Evolutionary conservation across 2,113 vertebrate genomes (phyloP), one percentile per base, ranked within the genome.

Genomic region (Vidua macroura): DNA sequence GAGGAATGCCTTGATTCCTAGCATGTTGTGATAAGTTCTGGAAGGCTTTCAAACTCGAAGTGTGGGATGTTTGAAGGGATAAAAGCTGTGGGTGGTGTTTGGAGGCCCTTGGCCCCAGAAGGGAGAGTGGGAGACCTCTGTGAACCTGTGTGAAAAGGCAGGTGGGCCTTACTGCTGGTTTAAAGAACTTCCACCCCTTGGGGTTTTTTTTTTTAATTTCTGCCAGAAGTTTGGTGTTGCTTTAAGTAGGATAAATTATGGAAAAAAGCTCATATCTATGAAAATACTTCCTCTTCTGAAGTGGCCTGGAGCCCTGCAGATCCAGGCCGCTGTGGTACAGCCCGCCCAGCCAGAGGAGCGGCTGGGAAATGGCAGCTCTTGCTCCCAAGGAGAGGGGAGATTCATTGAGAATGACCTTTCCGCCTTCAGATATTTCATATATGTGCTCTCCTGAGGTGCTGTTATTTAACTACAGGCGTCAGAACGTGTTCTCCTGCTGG

Each of bases 371-470:
- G 17, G 11, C 2, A 5, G 31, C 11, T 41, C 68, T 25, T 55
- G 59, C 70, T 94, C 83, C 75, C 23, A 6, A 5, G 77, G 77
- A 68, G 82, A 28, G 18, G 48, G 64, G 37, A 51, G 52, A n/a
- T 88, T 44, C 3, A 0, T 7, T 22, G 58, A 59, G 68, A 75
- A 13, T 88, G 93, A 95, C 97, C 90, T 95, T 90, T 94, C 44
- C 62, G 93, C 93, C 91, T 97, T 90, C 78, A 85, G 91, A 33
- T 92, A 66, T 86, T 96, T 96, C 81, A 49, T 72, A 84, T 90
- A 91, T 70, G 91, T 25, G 51, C 85, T 82, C 43, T 86, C 92
- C 83, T 78, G 85, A 93, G 92, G 95, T 82, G 85, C 86, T 89
- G 49, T 85, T 87, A 83, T 96, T 95, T 81, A 90, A 95, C 95